Base-by-base conservation (phyloP, 2,113 vertebrate genomes). In the Chionis minor region DNA sequence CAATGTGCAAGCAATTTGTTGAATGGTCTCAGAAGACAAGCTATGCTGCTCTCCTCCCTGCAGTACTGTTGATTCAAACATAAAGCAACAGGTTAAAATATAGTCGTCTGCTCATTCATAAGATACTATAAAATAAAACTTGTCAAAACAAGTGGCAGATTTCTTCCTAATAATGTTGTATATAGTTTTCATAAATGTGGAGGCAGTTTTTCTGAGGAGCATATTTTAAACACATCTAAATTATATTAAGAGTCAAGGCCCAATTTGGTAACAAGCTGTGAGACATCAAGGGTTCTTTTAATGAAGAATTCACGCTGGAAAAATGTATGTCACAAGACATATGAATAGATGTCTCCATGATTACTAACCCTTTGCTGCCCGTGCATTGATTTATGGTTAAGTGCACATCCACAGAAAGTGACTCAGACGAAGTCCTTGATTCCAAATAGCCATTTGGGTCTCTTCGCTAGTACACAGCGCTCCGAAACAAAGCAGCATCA, bases 231-330 rank as follows among this genome's bases (percentile, higher is more conserved):
- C 88, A 93, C 88, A 80, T 96, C 93, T 94, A 90, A 93, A 85
- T 88, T 96, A 61, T 94, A 85, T 75, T 92, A 69, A 92, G 83
- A 96, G 65, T 96, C 80, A 92, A 93, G 90, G 90, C 96, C 95
- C 92, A 70, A 82, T 96, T 97, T 97, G 90, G 96, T 96, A 94
- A 96, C 95, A 97, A 96, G 94, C 95, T 97, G 96, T 87, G 96
- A 96, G 92, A 96, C 96, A 96, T 96, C 95, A 97, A 96, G 96
- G 80, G 65, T 65, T 95, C 75, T 59, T 94, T 92, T 92, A 94
- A 96, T 83, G 95, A 94, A 94, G 95, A 94, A 91, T 96, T 96
- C 94, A 92, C 67, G 4, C 95, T 95, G 83, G 92, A 97, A 95
- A 95, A 95, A 95, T 92, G 67, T 91, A 92, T 94, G 94, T 94